Conservation (phyloP, 2,888 invertebrate species). For the Lithosia quadra region DNA sequence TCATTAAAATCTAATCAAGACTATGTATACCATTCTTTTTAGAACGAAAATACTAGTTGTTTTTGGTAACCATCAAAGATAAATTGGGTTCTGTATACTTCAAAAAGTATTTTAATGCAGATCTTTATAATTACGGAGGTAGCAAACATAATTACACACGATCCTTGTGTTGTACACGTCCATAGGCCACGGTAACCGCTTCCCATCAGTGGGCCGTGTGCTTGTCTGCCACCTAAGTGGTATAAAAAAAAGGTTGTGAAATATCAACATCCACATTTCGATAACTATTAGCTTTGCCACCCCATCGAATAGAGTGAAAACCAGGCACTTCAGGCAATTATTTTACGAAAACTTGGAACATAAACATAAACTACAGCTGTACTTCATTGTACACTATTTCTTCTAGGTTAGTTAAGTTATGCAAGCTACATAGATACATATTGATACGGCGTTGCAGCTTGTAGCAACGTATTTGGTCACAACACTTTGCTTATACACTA, state of each 20-base stretch:
- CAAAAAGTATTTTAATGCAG: background rate
- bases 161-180: no score
- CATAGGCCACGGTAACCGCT: no score
- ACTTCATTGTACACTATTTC: no score
- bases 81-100: conserved; percentile 27
- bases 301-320: no score
- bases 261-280: no score
- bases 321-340: no score
- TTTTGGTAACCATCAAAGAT: background rate
- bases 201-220: no score
- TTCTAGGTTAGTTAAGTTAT: background rate
- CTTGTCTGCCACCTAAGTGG: no score
- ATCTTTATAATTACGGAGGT: background rate
- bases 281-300: no score
- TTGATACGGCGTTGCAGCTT: background rate
- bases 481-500: background rate
- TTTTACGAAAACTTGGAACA: no score
- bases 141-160: background rate
- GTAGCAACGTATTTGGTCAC: background rate
- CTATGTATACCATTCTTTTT: conserved; percentile 46
- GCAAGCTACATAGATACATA: background rate
- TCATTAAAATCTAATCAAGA: conserved; percentile 53
- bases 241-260: no score
- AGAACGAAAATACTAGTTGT: conserved; percentile 36
- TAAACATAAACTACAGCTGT: no score